phyloP scores from a whole-genome alignment of 2,888 invertebrate genomes.

The Ophioninae sp. region DNA sequence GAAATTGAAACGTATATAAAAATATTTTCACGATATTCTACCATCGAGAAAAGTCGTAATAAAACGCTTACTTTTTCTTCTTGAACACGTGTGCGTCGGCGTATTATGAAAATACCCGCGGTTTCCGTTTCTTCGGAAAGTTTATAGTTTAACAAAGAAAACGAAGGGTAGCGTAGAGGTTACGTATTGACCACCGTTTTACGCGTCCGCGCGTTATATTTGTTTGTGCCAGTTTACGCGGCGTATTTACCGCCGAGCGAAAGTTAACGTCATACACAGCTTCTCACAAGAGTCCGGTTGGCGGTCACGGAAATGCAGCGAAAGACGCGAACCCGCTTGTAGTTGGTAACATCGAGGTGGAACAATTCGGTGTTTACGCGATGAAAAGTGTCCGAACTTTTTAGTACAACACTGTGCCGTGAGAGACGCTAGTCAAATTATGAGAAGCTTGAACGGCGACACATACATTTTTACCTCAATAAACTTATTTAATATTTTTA shows the following conservation, averaged over 20 bases:
- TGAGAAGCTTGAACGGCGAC: no score
- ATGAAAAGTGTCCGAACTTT: no score
- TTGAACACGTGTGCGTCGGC: not conserved
- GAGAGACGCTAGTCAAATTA: no score
- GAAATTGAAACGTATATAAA: not conserved
- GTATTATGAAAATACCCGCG: not conserved
- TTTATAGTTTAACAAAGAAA: not conserved
- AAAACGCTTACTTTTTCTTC: not conserved
- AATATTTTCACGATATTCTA: not conserved
- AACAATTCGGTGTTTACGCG: no score
- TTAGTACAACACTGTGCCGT: no score
- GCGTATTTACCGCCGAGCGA: constrained; percentile 3
- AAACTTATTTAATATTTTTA: no score
- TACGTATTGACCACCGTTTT: not conserved
- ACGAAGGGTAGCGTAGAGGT: not conserved
- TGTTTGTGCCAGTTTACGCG: not conserved
- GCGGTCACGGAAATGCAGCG: no score
- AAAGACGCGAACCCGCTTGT: no score
- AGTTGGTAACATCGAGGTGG: not conserved
- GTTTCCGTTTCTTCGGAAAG: not conserved
- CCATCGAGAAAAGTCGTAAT: not conserved
- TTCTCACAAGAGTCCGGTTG: not conserved
- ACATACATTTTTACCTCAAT: no score
- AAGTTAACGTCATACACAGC: constrained; percentile 18
- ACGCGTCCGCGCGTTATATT: not conserved